phyloP scores from a whole-genome alignment of 1,140 invertebrate genomes.

The Melitaea cinxia region DNA sequence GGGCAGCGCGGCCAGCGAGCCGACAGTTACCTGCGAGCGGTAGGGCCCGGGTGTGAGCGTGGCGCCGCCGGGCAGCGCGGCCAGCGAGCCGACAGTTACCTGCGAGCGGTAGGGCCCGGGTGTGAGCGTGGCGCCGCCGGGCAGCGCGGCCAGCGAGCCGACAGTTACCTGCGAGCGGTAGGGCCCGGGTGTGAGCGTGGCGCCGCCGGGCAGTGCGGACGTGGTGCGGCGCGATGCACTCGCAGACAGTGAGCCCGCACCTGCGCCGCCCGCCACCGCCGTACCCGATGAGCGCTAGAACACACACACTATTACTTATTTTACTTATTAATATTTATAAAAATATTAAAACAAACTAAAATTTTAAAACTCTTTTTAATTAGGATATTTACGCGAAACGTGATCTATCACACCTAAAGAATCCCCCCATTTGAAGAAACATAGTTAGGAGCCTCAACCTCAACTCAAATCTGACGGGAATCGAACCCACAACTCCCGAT shows the following conservation, averaged over 20 bases:
- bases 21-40: no score
- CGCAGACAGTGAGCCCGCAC: constrained; percentile 23
- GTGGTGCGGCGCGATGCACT: constrained; percentile 51
- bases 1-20: no score
- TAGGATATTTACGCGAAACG: no score
- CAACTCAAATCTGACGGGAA: no score
- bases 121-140: constrained; percentile 83
- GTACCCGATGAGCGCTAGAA: neutral
- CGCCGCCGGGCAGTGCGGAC: constrained; percentile 78
- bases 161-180: constrained; percentile 59
- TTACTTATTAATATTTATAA: no score
- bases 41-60: constrained; percentile 80
- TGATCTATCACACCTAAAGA: no score
- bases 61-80: constrained; percentile 84
- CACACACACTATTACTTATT: neutral
- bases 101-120: constrained; percentile 87
- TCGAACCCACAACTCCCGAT: no score
- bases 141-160: constrained; percentile 51
- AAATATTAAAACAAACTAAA: no score
- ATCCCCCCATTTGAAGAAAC: no score
- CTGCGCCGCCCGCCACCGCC: neutral
- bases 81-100: no score
- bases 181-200: constrained; percentile 81
- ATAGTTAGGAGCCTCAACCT: no score
- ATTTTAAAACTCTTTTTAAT: no score